These are phyloP conservation scores for Esperia sulphurella DNA, from an alignment of 2,888 invertebrate genomes.

Conservation along the genomic window DNA sequence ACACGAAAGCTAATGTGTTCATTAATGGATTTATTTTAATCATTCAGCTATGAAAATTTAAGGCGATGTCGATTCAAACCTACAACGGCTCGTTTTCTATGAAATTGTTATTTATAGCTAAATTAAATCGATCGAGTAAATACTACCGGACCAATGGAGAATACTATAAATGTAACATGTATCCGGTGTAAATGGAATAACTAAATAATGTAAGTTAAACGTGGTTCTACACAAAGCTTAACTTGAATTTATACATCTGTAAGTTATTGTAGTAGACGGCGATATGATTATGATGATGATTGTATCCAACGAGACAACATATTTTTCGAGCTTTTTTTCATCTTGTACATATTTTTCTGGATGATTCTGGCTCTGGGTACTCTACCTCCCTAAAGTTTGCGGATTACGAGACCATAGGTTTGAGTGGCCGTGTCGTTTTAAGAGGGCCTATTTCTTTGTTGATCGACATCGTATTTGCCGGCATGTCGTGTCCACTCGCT, in stretches of 20 bases:
- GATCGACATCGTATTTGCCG: constrained; percentile 38
- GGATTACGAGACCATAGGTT: background rate
- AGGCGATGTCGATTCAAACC: background rate
- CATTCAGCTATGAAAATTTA: background rate
- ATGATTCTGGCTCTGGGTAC: too few relatives aligned
- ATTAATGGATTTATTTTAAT: constrained; percentile 5
- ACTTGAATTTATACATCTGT: too few relatives aligned
- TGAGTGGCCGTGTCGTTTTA: background rate
- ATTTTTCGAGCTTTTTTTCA: too few relatives aligned
- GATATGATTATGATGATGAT: too few relatives aligned
- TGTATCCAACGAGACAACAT: background rate
- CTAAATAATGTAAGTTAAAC: too few relatives aligned
- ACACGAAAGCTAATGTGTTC: constrained; percentile 1
- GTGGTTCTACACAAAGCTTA: too few relatives aligned
- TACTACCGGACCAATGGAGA: background rate
- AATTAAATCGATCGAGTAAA: background rate
- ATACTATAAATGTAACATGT: background rate
- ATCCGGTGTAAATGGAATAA: too few relatives aligned
- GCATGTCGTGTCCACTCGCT: constrained; percentile 47
- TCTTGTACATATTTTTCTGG: too few relatives aligned
- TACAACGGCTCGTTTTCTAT: constrained; percentile 2
- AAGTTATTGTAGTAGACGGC: too few relatives aligned
- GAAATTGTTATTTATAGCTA: constrained; percentile 8
- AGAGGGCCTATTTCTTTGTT: constrained; percentile 31
- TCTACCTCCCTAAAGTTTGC: background rate